Conservation (phyloP, 2,888 invertebrate genomes). For the Fragum sueziense region DNA sequence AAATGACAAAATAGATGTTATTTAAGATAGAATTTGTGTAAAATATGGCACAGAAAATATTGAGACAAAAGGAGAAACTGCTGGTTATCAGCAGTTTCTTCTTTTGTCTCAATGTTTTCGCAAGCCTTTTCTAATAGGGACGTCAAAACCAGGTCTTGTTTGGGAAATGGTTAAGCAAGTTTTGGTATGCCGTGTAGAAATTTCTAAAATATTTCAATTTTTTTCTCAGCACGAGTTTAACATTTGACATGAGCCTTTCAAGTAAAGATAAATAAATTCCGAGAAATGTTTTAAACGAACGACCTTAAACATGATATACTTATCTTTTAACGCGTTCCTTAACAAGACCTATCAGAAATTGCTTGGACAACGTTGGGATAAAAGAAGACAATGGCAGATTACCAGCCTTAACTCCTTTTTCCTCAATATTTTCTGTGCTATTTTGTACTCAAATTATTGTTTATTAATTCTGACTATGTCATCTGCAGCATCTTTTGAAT, state of each 20-base stretch:
- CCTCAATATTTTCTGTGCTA: neutral
- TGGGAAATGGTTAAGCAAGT: too few relatives aligned
- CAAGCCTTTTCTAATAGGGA: too few relatives aligned
- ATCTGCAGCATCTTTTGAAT: neutral
- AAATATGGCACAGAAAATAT: too few relatives aligned
- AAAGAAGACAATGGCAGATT: neutral
- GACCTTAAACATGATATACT: neutral
- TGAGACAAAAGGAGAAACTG: too few relatives aligned
- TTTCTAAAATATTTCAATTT: too few relatives aligned
- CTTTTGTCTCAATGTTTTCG: too few relatives aligned
- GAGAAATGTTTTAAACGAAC: neutral
- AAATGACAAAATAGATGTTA: too few relatives aligned
- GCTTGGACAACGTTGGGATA: neutral
- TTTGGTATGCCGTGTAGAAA: too few relatives aligned
- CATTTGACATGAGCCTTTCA: neutral
- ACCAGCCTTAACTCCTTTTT: neutral
- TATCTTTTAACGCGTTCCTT: neutral
- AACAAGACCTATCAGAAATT: neutral
- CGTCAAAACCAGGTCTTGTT: too few relatives aligned
- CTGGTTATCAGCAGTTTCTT: too few relatives aligned
- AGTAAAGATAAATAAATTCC: neutral
- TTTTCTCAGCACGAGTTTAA: neutral
- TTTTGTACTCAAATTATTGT: neutral
- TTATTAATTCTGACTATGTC: neutral
- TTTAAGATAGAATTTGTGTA: too few relatives aligned